Evolutionary conservation across 2,888 invertebrate genomes (phyloP), one percentile per base, ranked within the genome.

Genomic region (Copidosoma aretas): DNA sequence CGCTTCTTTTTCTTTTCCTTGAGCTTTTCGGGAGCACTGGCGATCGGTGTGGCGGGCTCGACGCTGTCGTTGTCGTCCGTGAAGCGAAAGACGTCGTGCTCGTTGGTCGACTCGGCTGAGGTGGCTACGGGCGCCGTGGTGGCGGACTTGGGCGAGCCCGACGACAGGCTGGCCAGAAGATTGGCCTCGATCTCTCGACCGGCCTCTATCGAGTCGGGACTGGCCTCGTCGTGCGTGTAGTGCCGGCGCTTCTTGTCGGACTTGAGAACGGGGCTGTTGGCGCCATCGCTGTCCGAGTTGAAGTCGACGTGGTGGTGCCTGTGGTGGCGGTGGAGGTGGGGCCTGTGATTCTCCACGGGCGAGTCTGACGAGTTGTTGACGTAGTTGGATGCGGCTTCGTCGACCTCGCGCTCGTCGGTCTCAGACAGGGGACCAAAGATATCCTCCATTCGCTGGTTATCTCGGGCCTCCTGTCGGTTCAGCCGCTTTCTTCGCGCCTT

Each of bases 371-470:
- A 73, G 24, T 79, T 75, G 58, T 81, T 81, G 73, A 80, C 84
- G 67, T 80, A 83, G 0, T 81, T 80, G n/a, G 78, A 76, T 0
- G 81, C 77, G 5, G 70, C 66, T 25, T 82, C 82, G 46, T 84
- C 83, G 73, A 90, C 89, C 75, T 94, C 92, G 1, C 32, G 32
- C 32, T 32, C 32, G 32, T 32, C 32, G 32, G 32, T 32, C 77
- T 93, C 94, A 1, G 94, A 93, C 70, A 94, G 86, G 15, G 93
- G 92, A 0, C 94, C 94, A 84, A 94, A 94, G 71, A 94, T 94
- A 75, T 93, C 93, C 82, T 94, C 93, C 91, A 94, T 92, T 84
- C 93, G 71, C 68, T 84, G 82, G 22, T 80, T 82, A 46, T 83
- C 83, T 19, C 82, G 77, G 0, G 79, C 93, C 75, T 91, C 92